A percentile compares a stretch with the other conserved stretches of the same genome.
These are phyloP conservation scores for Eupithecia insigniata DNA, from an alignment of 2,888 invertebrate genomes.

Conservation along the genomic window DNA sequence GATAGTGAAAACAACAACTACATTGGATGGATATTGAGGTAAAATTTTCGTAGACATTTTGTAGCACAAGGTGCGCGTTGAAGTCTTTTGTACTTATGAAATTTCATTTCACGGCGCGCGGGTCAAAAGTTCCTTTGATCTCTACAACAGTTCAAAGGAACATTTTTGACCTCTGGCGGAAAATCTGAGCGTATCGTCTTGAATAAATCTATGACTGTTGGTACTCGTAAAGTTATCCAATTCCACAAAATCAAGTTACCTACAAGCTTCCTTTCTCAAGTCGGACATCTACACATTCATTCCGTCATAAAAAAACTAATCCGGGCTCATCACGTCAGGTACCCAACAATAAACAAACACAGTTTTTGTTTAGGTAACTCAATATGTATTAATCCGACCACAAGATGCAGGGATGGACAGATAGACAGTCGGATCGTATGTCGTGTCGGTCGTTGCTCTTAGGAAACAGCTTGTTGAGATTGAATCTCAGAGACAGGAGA, in stretches of 20 bases:
- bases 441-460: constrained; percentile 41
- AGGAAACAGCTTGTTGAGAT: constrained; percentile 41
- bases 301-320: background rate
- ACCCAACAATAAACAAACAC: constrained; percentile 3
- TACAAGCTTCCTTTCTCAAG: background rate
- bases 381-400: constrained; percentile 32
- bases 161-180: no score
- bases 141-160: no score
- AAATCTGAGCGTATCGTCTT: background rate
- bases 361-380: constrained; percentile 31
- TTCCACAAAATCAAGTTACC: background rate
- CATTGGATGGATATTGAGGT: background rate
- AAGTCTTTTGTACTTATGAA: background rate
- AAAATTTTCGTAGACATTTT: background rate
- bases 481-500: constrained; percentile 16
- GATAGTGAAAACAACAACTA: background rate
- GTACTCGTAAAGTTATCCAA: background rate
- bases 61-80: background rate
- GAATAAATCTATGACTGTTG: background rate
- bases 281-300: background rate
- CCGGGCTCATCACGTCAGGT: background rate
- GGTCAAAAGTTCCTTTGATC: background rate
- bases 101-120: background rate
- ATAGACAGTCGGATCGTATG: constrained; percentile 35
- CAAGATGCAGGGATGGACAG: constrained; percentile 18